Conservation (phyloP, 1,140 invertebrate genomes). For the Tetranychus urticae region DNA sequence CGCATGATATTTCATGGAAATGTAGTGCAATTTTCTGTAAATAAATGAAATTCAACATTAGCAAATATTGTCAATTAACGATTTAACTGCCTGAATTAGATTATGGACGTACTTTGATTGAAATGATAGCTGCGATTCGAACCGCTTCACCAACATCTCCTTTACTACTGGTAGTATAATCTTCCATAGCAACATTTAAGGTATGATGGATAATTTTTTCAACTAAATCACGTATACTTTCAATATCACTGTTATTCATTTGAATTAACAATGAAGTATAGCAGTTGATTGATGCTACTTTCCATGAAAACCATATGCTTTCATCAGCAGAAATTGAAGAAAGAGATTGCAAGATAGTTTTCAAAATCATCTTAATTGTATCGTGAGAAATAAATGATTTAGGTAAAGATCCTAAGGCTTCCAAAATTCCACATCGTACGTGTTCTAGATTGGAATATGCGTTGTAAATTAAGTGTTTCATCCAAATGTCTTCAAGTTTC, state of each 20-base stretch:
- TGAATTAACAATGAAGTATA: background rate
- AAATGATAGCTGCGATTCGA: background rate
- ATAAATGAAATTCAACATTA: background rate
- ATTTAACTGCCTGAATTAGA: background rate
- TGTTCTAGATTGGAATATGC: background rate
- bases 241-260: background rate
- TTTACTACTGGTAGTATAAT: background rate
- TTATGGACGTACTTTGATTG: background rate
- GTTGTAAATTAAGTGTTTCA: background rate
- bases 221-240: background rate
- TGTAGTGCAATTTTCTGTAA: background rate
- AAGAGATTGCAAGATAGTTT: background rate
- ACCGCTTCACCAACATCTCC: background rate
- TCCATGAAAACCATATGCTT: background rate
- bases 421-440: background rate
- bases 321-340: background rate
- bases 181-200: background rate
- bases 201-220: background rate
- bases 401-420: background rate
- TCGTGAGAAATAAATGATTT: background rate
- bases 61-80: background rate
- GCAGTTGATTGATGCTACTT: background rate
- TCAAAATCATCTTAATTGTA: background rate
- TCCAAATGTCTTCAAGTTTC: background rate
- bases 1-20: background rate